Evolutionary conservation across 2,888 invertebrate genomes (phyloP), one percentile per base, ranked within the genome.

Genomic region (Drosophila eohydei): DNA sequence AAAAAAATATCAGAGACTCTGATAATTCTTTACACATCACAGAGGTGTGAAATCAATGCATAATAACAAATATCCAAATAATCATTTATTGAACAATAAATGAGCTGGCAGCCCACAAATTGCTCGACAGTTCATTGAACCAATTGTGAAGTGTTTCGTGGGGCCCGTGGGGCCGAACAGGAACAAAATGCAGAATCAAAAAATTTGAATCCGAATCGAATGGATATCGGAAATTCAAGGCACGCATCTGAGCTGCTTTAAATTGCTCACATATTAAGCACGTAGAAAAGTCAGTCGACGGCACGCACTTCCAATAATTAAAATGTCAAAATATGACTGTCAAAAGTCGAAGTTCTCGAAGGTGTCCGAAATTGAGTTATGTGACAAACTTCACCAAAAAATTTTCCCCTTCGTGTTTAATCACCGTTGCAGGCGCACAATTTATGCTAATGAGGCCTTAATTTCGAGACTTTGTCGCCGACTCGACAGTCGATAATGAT

Each of bases 231-330:
- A 63, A 69, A 77, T 73, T 77, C 87, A 57, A 65, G 59, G 64
- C 89, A 89, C 84, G 83, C 77, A 69, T 59, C 72, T 81, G 90
- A 80, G 89, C 90, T 90, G 77, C 79, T 90, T 89, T 90, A 90
- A 90, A 89, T 89, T 90, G 75, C 75, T 36, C 78, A 71, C 74
- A 85, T 69, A 83, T 74, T 77, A 71, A 89, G 75, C 85, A 89
- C 88, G 89, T 75, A 82, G 65, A 59, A 55, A 59, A 46, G 54
- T 50, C 55, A 62, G 55, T 16, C 40, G 57, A 34, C 74, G 59
- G 75, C 82, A 88, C 83, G 85, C 70, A 75, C 80, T 58, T 75
- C 74, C 76, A 79, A 89, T 90, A 90, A 90, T 91, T 89, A 81
- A 91, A 77, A 90, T 87, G 84, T 89, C 90, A 80, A 78, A 88